Base-by-base conservation (phyloP, 2,888 invertebrate species). In the Anorthoa munda region DNA sequence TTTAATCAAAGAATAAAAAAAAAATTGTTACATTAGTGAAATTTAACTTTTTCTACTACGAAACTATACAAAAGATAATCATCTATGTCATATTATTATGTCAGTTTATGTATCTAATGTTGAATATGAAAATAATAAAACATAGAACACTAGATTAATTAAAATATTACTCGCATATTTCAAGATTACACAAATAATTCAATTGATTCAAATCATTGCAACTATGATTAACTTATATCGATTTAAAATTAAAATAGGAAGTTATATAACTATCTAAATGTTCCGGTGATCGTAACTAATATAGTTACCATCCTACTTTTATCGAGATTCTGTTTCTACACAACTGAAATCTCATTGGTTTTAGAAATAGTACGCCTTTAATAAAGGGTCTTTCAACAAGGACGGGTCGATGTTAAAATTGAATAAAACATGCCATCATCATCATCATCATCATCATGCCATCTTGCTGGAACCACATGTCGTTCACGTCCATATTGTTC, bases 301-400 rank as follows among this genome's bases (percentile, higher is more conserved):
- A 18, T 73, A 73, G 50, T 72, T 53, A 46, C 23, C 23, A 46
- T 13, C 12, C 61, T 48, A 79, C 53, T 74, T 50, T 50, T 55
- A 65, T 65, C 39, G 77, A 81, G 77, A 81, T 78, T 78, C 77
- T 68, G 53, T 68, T 59, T 81, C 31, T 59, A 81, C 39, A 81
- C 66, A 23, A 55, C 45, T 78, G 76, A 68, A 68, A 76, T 76
- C 50, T 55, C 64, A 56, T 26, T 64, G 51, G 53, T 72, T 61
- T 23, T 53, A 53, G 15, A 39, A 71, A 70, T 23, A 50, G 4
- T 51, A 59, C 39, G 7, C 13, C 21, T 53, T 53, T 23, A 21
- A 13, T 77, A n/a, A n/a, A n/a, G n/a, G n/a, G n/a, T n/a, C n/a
- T n/a, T n/a, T n/a, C n/a, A n/a, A n/a, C n/a, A n/a, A n/a, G n/a